Evolutionary conservation across 2,888 invertebrate genomes (phyloP).

Genomic region (Agapostemon virescens): DNA sequence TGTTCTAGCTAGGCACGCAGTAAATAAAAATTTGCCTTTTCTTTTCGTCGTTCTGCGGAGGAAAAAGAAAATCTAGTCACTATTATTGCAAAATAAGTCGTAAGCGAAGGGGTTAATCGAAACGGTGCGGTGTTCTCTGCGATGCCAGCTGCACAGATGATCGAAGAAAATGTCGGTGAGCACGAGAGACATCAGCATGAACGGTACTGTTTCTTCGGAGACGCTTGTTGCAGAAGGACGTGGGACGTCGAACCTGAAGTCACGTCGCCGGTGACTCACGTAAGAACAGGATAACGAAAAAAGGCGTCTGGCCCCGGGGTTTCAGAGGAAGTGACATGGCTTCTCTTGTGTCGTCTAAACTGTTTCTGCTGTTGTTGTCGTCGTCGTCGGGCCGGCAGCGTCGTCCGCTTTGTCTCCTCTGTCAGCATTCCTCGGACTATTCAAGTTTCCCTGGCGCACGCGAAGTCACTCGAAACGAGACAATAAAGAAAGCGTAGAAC

Average conservation of each 20-base stretch:
- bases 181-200: not conserved
- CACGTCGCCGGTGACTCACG: conserved; percentile 46
- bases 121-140: not conserved
- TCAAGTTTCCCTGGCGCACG: conserved; percentile 23
- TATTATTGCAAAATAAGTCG: too few species aligned
- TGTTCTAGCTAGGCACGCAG: too few species aligned
- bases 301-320: conserved; percentile 52
- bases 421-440: conserved; percentile 34
- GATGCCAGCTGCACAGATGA: not conserved
- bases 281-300: conserved; percentile 33
- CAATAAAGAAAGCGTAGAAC: conserved; percentile 51
- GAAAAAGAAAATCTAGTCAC: too few species aligned
- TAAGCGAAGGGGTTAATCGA: too few species aligned
- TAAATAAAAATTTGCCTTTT: too few species aligned
- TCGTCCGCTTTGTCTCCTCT: conserved; percentile 38
- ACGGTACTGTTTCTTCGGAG: conserved; percentile 68
- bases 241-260: conserved; percentile 14
- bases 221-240: conserved; percentile 21
- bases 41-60: too few species aligned
- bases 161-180: not conserved
- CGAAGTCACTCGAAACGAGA: conserved; percentile 33
- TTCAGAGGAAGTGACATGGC: conserved; percentile 65
- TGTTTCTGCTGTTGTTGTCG: conserved; percentile 42
- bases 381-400: conserved; percentile 21
- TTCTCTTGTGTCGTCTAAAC: conserved; percentile 55